A percentile compares a stretch with the other conserved stretches of the same genome.
Evolutionary conservation across 1,140 invertebrate genomes (phyloP).

Genomic region (Ips typographus): DNA sequence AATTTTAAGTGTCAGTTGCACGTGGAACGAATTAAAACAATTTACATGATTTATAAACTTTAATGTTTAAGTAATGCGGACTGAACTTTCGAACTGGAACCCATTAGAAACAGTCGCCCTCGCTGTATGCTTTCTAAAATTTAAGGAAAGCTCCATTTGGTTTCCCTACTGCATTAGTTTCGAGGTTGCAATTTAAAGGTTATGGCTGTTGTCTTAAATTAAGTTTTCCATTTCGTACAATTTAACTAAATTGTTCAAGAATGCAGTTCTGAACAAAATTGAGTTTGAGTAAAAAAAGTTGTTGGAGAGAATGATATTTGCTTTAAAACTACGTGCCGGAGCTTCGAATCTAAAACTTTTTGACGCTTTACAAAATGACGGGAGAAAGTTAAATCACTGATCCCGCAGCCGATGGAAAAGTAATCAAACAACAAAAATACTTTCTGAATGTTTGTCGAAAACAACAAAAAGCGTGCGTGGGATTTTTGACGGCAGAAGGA

Average conservation of each 20-base stretch:
- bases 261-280: too few relatives aligned
- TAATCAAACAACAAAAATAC: slow-evolving; percentile 13
- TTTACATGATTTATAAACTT: slow-evolving; percentile 26
- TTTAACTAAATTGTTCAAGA: too few relatives aligned
- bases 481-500: slow-evolving; percentile 2
- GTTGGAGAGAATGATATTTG: too few relatives aligned
- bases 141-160: too few relatives aligned
- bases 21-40: slow-evolving; percentile 19
- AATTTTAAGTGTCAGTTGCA: neutral
- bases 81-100: slow-evolving; percentile 14
- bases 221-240: too few relatives aligned
- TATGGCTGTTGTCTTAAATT: too few relatives aligned
- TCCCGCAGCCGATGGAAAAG: slow-evolving; percentile 3
- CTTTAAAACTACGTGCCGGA: too few relatives aligned
- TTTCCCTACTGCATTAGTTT: too few relatives aligned
- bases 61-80: slow-evolving; percentile 16
- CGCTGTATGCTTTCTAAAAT: neutral
- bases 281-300: too few relatives aligned
- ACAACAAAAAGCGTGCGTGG: neutral
- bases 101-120: slow-evolving; percentile 9
- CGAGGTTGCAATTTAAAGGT: too few relatives aligned
- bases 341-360: neutral
- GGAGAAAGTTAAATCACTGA: slow-evolving; percentile 7
- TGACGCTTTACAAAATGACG: neutral
- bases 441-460: slow-evolving; percentile 5